A percentile compares a stretch with the other conserved stretches of the same genome.
Conservation (phyloP, 2,888 invertebrate genomes). For the Adela reaumurella region DNA sequence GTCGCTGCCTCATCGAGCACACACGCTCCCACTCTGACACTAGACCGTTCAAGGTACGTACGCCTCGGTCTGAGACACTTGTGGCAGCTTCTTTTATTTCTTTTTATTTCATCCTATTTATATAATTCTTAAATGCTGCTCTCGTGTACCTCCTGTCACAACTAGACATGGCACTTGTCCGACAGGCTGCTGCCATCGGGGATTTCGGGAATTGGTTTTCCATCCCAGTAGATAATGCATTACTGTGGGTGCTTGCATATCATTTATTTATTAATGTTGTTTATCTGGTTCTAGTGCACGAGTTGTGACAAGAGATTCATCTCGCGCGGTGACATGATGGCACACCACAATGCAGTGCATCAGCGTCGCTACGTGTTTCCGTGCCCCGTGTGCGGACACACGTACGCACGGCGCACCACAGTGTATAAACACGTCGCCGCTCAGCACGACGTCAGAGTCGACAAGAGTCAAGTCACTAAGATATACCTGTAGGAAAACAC, state of each 20-base stretch:
- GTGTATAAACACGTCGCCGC: neutral
- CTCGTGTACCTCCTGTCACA: too few relatives aligned
- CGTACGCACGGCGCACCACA: neutral
- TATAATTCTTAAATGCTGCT: too few relatives aligned
- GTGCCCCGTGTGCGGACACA: conserved; percentile 1
- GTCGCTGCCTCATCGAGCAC: conserved; percentile 1
- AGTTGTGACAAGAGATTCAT: conserved; percentile 1
- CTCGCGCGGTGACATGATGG: neutral
- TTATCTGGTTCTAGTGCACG: neutral
- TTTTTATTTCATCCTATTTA: too few relatives aligned
- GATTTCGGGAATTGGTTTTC: too few relatives aligned
- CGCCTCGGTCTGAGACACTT: neutral
- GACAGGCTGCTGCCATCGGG: too few relatives aligned
- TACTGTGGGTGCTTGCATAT: too few relatives aligned
- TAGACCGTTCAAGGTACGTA: neutral
- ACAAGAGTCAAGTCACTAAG: neutral
- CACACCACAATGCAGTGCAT: neutral
- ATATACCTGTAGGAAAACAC: neutral
- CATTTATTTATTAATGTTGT: too few relatives aligned
- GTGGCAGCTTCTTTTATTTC: conserved; percentile 1
- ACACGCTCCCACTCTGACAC: neutral
- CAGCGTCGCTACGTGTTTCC: neutral
- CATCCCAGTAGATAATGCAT: too few relatives aligned
- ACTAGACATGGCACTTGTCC: too few relatives aligned
- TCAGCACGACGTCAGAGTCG: neutral